These are phyloP conservation scores for Oreamnos americanus DNA, from an alignment of 2,113 vertebrate species.

Conservation along the genomic window DNA sequence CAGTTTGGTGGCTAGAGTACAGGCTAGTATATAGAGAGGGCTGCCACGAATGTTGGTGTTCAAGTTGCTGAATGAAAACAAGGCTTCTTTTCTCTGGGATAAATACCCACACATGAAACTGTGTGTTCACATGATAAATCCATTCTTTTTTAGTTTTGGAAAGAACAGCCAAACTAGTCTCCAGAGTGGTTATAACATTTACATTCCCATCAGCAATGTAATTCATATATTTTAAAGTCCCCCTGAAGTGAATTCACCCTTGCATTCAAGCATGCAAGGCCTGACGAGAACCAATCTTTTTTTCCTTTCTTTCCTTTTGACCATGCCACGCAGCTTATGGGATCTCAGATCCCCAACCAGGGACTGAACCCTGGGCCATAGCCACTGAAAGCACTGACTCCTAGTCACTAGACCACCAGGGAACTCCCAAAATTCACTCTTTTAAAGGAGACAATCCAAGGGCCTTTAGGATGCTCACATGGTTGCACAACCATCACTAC, in stretches of 20 bases:
- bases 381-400: neutral
- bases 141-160: neutral
- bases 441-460: neutral
- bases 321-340: fast-evolving
- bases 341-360: neutral
- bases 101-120: neutral
- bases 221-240: neutral
- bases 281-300: neutral
- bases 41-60: neutral
- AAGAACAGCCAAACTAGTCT: neutral
- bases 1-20: neutral
- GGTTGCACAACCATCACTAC: neutral
- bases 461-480: neutral
- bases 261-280: neutral
- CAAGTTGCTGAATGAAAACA: neutral
- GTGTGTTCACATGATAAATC: neutral
- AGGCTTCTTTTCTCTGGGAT: neutral
- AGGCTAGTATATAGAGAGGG: neutral
- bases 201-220: no score
- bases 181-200: neutral
- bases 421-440: neutral
- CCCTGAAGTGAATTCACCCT: neutral
- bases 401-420: neutral
- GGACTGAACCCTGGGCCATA: neutral
- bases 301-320: neutral